Evolutionary conservation across 2,888 invertebrate genomes (phyloP).

Genomic region (Trichogramma evanescens): DNA sequence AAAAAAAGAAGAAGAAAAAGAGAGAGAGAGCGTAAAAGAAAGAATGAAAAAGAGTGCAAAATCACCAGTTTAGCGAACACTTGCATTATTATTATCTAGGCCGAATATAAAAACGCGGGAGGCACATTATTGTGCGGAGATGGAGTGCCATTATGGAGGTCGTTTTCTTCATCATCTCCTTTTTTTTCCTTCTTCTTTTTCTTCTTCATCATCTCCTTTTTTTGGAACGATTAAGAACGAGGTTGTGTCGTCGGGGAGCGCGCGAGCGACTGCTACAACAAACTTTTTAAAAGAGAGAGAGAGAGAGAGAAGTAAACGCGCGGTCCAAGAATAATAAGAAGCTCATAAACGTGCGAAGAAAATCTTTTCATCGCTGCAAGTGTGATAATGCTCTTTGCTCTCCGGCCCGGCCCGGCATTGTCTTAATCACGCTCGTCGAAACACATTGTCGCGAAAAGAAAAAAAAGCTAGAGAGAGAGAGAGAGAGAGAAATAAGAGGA

Average conservation of each 20-base stretch:
- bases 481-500: neutral
- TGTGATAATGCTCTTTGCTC: too few relatives aligned
- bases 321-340: too few relatives aligned
- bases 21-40: constrained; percentile 3
- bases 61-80: neutral
- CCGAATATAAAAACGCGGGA: neutral
- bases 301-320: too few relatives aligned
- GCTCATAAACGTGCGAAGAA: too few relatives aligned
- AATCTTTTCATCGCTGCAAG: too few relatives aligned
- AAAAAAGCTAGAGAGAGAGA: neutral
- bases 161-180: neutral
- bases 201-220: neutral
- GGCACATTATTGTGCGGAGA: neutral
- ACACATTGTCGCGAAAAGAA: too few relatives aligned
- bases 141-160: too few relatives aligned
- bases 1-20: neutral
- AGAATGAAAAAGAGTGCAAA: neutral
- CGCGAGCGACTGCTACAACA: too few relatives aligned
- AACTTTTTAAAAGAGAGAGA: too few relatives aligned
- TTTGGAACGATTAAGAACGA: neutral
- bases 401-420: too few relatives aligned
- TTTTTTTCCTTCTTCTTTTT: neutral
- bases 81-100: neutral
- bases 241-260: too few relatives aligned
- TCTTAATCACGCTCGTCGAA: too few relatives aligned